phyloP scores from a whole-genome alignment of 2,888 invertebrate species.

The Caenorhabditis angaria region DNA sequence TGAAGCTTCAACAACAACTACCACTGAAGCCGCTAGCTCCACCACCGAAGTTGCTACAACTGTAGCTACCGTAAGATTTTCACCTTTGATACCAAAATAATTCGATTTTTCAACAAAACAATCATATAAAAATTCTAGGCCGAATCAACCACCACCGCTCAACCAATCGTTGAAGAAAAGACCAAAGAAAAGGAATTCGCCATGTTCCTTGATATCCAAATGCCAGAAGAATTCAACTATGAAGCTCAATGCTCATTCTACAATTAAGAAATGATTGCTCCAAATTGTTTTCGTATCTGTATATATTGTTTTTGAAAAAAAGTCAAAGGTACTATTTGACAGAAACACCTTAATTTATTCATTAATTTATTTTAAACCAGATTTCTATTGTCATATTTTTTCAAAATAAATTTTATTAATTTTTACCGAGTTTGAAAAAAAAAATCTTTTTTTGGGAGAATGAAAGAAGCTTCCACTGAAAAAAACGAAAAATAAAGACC shows the following conservation, averaged over 20 bases:
- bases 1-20: conserved; percentile 26
- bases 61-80: conserved; percentile 7
- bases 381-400: conserved; percentile 7
- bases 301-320: not conserved
- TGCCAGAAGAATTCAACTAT: conserved; percentile 52
- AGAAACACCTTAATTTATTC: not conserved
- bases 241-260: conserved; percentile 55
- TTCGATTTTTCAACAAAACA: not conserved
- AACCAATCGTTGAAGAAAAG: conserved; percentile 48
- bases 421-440: too few species aligned
- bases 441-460: too few species aligned
- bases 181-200: conserved; percentile 55
- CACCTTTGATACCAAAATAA: not conserved
- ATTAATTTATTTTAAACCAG: conserved; percentile 9
- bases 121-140: conserved; percentile 1
- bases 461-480: too few species aligned
- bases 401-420: not conserved
- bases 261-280: conserved; percentile 12
- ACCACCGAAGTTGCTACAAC: conserved; percentile 10
- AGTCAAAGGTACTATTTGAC: conserved; percentile 2
- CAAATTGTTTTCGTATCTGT: not conserved
- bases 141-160: conserved; percentile 34
- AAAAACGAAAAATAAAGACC: too few species aligned
- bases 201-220: conserved; percentile 52
- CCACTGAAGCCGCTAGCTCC: conserved; percentile 14